A percentile compares a stretch with the other conserved stretches of the same genome.
Evolutionary conservation across 1,140 invertebrate species (phyloP).

Genomic region (Augochlora pura): DNA sequence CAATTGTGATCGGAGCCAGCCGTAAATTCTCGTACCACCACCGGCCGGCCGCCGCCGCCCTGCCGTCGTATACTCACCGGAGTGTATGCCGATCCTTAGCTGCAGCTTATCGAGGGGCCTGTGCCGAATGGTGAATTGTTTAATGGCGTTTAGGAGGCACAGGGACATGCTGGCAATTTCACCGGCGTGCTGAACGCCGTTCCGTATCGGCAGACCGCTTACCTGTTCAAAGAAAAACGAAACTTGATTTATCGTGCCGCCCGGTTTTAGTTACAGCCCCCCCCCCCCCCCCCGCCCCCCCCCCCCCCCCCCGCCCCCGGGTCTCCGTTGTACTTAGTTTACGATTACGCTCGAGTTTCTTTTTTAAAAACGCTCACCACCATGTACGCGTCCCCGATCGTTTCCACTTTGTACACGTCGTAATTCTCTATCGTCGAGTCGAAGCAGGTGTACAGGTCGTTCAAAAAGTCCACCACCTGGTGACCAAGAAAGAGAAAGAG

Average conservation of each 20-base stretch:
- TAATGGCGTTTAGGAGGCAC: conserved; percentile 89
- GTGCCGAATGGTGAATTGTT: conserved; percentile 93
- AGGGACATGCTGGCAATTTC: conserved; percentile 97
- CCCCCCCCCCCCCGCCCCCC: too few relatives aligned
- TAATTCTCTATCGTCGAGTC: conserved; percentile 95
- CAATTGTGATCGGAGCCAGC: neutral
- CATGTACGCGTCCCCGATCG: conserved; percentile 95
- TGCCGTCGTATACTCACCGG: conserved; percentile 82
- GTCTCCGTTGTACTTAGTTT: too few relatives aligned
- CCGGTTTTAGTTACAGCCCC: neutral
- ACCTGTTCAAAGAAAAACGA: conserved; percentile 80
- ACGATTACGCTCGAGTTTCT: neutral
- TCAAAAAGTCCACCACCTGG: conserved; percentile 94
- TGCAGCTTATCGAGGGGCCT: conserved; percentile 91
- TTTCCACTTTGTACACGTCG: conserved; percentile 97
- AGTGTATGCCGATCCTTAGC: conserved; percentile 95
- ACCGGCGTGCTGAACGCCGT: conserved; percentile 90
- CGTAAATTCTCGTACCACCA: neutral
- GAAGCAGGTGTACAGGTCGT: conserved; percentile 96
- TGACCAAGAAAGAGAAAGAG: conserved; percentile 64
- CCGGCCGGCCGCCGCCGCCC: too few relatives aligned
- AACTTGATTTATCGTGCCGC: neutral
- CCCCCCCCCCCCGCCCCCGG: too few relatives aligned
- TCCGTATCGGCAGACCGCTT: conserved; percentile 90
- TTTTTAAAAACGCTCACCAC: conserved; percentile 85